Evolutionary conservation across 2,888 invertebrate species (phyloP), one percentile per base, ranked within the genome.

Genomic region (Hydroisotoma schaefferi): DNA sequence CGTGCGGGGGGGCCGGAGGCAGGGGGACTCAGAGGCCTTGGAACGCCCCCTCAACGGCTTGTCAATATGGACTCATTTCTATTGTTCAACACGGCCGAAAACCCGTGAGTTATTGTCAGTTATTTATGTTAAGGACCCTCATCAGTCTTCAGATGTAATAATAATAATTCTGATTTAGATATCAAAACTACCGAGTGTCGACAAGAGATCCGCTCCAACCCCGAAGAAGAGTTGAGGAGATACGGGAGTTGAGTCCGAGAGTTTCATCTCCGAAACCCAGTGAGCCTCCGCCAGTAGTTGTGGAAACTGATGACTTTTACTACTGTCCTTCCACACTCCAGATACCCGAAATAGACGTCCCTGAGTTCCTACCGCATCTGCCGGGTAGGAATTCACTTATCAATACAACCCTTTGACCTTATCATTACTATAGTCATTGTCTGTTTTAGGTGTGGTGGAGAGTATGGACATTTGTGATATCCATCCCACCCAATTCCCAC

Each of bases 331-430:
- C 67, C 1, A 67, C 73, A 0, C 57, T 69, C 18, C 64, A 63
- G 25, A 71, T 73, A 49, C 73, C 73, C n/a, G 64, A 69, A 44
- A 68, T 73, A 54, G 69, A 71, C 57, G 70, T 71, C 29, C 73
- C 73, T 43, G 71, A 71, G 37, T 47, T 47, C 51, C 56, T 73
- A 23, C 70, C 70, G 10, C 59, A 71, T 53, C 62, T 73, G 28
- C 68, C 70, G 49, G 73, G 73, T 72, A 40, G 12, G 43, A 10
- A 8, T 10, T 10, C 33, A 33, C 15, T 33, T 15, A 15, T 33
- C 33, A 15, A n/a, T n/a, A 33, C 43, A 6, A 43, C 12, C 43
- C 20, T 43, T 43, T 8, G 15, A 15, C 33, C 15, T 10, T 10
- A 15, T 33, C 15, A 10, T 33, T 8, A 18, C 43, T 10, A 6